These are phyloP conservation scores for Camptogramma bilineatum DNA, from an alignment of 2,888 invertebrate genomes.

Conservation along the genomic window DNA sequence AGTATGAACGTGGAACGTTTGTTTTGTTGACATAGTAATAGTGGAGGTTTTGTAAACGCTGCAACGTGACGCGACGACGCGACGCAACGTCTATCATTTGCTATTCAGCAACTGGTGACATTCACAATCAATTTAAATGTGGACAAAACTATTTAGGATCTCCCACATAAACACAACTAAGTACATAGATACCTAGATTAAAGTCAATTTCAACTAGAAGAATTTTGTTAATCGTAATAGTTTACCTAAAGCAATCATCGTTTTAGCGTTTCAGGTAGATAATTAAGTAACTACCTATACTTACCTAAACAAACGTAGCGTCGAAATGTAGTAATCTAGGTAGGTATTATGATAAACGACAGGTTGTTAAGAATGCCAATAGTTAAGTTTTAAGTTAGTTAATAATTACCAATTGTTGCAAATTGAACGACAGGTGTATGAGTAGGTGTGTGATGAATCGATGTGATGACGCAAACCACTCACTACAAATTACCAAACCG, in stretches of 20 bases:
- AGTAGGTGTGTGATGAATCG: slow-evolving; percentile 47
- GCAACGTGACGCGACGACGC: slow-evolving; percentile 15
- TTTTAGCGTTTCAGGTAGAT: too few relatives aligned
- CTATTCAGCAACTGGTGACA: slow-evolving; percentile 27
- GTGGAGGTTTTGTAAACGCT: slow-evolving; percentile 50
- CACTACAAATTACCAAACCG: slow-evolving; percentile 50
- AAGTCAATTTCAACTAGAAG: too few relatives aligned
- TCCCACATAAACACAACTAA: slow-evolving; percentile 1
- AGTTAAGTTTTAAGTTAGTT: too few relatives aligned
- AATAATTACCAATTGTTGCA: slow-evolving; percentile 29
- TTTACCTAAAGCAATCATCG: too few relatives aligned
- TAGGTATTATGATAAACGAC: not conserved
- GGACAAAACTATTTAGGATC: slow-evolving; percentile 6
- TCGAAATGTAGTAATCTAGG: too few relatives aligned
- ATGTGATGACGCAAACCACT: slow-evolving; percentile 59
- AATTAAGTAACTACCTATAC: too few relatives aligned
- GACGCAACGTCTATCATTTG: not conserved
- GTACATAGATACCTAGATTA: too few relatives aligned
- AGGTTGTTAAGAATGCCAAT: slow-evolving; percentile 9
- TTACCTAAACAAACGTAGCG: too few relatives aligned
- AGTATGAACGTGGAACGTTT: not conserved
- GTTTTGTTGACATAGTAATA: slow-evolving; percentile 61
- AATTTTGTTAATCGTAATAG: too few relatives aligned
- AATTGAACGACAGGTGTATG: slow-evolving; percentile 59
- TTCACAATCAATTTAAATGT: slow-evolving; percentile 13